Conservation (phyloP, 1,140 invertebrate species). For the Drosophila ambigua region DNA sequence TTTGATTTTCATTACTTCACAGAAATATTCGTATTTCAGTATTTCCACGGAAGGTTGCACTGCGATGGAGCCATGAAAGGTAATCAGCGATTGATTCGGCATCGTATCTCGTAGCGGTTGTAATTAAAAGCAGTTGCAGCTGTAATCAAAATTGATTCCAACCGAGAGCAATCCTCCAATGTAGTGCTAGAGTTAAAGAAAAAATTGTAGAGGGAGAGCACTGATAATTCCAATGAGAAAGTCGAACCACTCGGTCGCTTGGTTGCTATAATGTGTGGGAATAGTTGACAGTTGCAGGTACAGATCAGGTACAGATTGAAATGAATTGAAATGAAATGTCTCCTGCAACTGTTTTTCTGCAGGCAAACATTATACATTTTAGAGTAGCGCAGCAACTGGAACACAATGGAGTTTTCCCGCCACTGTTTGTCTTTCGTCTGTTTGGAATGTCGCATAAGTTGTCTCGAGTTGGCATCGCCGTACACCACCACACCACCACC, state of each 20-base stretch:
- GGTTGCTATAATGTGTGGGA: no score
- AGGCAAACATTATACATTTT: constrained; percentile 38
- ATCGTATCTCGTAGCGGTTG: no score
- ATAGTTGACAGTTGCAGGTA: no score
- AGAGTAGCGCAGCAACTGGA: constrained; percentile 32
- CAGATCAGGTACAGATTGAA: no score
- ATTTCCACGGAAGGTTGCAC: constrained; percentile 1
- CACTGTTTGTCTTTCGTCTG: constrained; percentile 51
- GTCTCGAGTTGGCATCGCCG: constrained; percentile 9
- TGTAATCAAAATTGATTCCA: neutral
- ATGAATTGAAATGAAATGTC: no score
- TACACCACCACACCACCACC: neutral
- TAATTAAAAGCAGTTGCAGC: no score
- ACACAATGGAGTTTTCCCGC: constrained; percentile 17
- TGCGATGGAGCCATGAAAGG: no score
- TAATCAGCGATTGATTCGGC: no score
- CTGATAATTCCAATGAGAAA: no score
- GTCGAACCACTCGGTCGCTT: no score
- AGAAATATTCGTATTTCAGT: neutral
- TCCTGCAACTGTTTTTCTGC: no score
- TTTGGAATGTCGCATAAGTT: constrained; percentile 56
- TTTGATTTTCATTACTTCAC: constrained; percentile 40
- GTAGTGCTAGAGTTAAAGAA: neutral
- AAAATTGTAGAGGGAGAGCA: neutral
- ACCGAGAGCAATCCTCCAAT: neutral